These are phyloP conservation scores for Chaunax sp. DNA, from an alignment of 2,797 vertebrate species.

Conservation along the genomic window DNA sequence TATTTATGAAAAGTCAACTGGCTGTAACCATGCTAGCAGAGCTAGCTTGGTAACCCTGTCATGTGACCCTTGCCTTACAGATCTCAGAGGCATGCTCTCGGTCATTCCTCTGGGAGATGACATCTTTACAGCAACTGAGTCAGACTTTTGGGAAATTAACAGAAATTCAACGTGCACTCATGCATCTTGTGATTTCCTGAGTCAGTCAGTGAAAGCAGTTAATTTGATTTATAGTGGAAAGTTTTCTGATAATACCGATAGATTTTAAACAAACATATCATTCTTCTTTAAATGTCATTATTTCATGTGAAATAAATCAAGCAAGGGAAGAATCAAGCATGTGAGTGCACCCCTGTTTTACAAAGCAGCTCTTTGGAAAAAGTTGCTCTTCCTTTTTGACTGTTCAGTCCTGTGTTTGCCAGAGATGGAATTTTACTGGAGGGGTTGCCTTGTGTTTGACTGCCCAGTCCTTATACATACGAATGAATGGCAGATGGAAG, in stretches of 20 bases:
- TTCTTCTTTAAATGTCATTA: slow-evolving; percentile 28
- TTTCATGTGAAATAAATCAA: slow-evolving; percentile 30
- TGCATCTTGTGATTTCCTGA: too few species aligned
- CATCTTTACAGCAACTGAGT: not conserved
- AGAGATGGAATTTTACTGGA: slow-evolving; percentile 77
- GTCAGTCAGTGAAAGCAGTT: not conserved
- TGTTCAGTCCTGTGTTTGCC: slow-evolving; percentile 59
- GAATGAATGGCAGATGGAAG: slow-evolving; percentile 72
- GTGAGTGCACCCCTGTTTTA: slow-evolving; percentile 42
- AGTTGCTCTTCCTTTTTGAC: slow-evolving; percentile 57
- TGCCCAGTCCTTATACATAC: slow-evolving; percentile 59
- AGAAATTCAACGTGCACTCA: slow-evolving; percentile 2
- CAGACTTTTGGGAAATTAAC: not conserved
- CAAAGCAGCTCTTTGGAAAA: slow-evolving; percentile 57
- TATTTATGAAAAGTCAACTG: too few species aligned
- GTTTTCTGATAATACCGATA: not conserved
- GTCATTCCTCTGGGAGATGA: not conserved
- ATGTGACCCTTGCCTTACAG: not conserved
- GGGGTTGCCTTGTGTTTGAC: slow-evolving; percentile 75
- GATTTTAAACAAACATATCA: not conserved
- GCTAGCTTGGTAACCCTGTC: too few species aligned
- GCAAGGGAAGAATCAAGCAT: slow-evolving; percentile 37
- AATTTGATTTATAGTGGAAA: not conserved
- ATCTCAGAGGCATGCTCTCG: not conserved
- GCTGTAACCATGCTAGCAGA: too few species aligned